Conservation (phyloP, 2,888 invertebrate species). For the Molorchus minor region DNA sequence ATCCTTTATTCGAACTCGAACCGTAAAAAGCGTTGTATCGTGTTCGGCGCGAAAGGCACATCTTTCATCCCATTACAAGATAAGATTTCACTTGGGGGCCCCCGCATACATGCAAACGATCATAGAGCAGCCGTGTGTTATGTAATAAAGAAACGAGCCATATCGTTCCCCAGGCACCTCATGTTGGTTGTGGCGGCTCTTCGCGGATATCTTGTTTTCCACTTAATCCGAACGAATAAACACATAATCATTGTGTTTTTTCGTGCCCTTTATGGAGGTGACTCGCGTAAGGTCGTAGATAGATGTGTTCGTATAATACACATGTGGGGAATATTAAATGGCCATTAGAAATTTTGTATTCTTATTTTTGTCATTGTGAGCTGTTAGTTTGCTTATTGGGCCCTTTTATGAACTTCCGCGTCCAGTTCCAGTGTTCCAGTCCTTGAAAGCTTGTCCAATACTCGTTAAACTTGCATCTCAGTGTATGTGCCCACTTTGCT, state of each 20-base stretch:
- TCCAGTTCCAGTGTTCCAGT: too few relatives aligned
- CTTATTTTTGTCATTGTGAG: too few relatives aligned
- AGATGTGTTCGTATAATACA: neutral
- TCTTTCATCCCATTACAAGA: constrained; percentile 24
- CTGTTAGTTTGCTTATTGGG: too few relatives aligned
- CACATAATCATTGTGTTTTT: constrained; percentile 22
- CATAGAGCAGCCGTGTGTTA: constrained; percentile 19
- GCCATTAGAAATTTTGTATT: too few relatives aligned
- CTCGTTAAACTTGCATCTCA: too few relatives aligned
- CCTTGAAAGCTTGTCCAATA: too few relatives aligned
- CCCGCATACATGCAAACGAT: constrained; percentile 25
- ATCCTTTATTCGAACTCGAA: neutral
- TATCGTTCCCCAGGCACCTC: constrained; percentile 20
- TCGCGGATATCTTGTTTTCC: constrained; percentile 24
- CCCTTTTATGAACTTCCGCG: too few relatives aligned
- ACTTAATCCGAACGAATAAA: constrained; percentile 25
- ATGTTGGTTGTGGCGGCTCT: constrained; percentile 1
- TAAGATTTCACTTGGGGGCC: constrained; percentile 26
- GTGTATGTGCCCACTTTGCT: too few relatives aligned
- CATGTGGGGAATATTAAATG: neutral
- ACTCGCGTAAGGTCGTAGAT: constrained; percentile 7
- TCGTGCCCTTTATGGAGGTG: constrained; percentile 10
- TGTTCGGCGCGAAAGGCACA: constrained; percentile 11
- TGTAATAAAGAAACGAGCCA: constrained; percentile 23
- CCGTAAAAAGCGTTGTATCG: constrained; percentile 3